Conservation (phyloP, 2,113 vertebrate genomes). For the Calidris pygmaea region DNA sequence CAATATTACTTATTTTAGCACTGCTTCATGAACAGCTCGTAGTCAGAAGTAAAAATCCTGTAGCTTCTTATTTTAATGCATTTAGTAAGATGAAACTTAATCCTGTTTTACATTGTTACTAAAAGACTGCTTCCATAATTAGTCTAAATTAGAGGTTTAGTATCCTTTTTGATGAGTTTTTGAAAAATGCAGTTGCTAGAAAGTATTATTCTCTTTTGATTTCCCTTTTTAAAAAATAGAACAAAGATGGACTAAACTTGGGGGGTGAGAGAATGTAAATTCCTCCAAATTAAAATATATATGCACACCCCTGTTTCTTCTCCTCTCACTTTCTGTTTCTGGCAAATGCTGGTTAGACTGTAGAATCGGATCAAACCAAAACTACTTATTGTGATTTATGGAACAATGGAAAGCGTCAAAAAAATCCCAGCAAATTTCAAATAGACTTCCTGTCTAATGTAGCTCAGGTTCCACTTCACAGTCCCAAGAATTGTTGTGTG, state of each 20-base stretch:
- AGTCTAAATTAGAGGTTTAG: neutral
- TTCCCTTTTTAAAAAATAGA: neutral
- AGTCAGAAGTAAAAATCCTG: neutral
- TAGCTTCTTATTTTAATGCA: neutral
- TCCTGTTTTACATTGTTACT: neutral
- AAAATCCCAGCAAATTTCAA: neutral
- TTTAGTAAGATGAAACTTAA: neutral
- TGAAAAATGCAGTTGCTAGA: neutral
- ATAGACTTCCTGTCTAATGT: neutral
- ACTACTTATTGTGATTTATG: neutral
- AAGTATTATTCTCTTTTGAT: neutral
- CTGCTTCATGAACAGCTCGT: neutral
- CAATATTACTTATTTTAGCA: neutral
- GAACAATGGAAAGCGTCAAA: neutral
- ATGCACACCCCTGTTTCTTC: neutral
- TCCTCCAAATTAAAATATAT: neutral
- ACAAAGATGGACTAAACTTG: neutral
- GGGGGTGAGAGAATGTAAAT: neutral
- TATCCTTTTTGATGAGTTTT: neutral
- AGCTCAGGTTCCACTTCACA: neutral
- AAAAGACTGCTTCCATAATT: neutral
- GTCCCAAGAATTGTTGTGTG: neutral
- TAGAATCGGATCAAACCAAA: neutral
- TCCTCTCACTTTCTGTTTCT: neutral
- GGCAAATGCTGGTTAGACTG: neutral